Evolutionary conservation across 2,888 invertebrate species (phyloP), one percentile per base, ranked within the genome.

Genomic region (Crioceris asparagi): DNA sequence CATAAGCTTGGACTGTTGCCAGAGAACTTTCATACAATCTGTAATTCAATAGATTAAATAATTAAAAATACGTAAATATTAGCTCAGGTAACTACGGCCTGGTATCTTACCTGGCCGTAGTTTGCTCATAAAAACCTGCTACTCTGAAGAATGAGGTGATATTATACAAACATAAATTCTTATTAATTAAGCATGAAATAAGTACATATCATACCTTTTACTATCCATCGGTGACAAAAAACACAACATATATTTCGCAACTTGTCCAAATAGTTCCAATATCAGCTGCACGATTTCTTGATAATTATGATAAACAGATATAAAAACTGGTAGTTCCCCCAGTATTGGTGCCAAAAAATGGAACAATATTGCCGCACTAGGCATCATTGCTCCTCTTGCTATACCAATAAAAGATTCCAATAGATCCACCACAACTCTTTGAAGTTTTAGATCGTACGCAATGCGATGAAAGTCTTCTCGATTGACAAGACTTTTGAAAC

Each of bases 351-450:
- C 59, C 59, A 80, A 71, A 52, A 74, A 70, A 15, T 58, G 51
- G 57, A 77, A 80, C 23, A 75, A 57, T 34, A 64, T 38, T 11
- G 43, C 45, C 5, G 49, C 47, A n/a, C 45, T 46, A 1, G 42
- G 39, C 32, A 66, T 63, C 43, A 69, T 65, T 3, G 70, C 42
- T 1, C 83, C 83, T 53, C 77, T 76, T 1, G 76, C 74, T 40
- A 80, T 70, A 16, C 84, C 84, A 55, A 79, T 76, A 42, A 81
- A 75, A 39, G 79, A 79, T 58, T 90, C 87, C 1, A 90, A 62
- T 21, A 85, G 72, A 55, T 82, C 80, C 1, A 80, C 72, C 2
- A 90, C 67, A 62, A 81, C 77, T 3, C 72, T 66, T 56, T 79
- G 75, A 44, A 78, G 68, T 35, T 69, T 68, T 43, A 81, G 77